These are phyloP conservation scores for Scaptomyza cyrtandrae DNA, from an alignment of 2,888 invertebrate genomes.

Conservation along the genomic window DNA sequence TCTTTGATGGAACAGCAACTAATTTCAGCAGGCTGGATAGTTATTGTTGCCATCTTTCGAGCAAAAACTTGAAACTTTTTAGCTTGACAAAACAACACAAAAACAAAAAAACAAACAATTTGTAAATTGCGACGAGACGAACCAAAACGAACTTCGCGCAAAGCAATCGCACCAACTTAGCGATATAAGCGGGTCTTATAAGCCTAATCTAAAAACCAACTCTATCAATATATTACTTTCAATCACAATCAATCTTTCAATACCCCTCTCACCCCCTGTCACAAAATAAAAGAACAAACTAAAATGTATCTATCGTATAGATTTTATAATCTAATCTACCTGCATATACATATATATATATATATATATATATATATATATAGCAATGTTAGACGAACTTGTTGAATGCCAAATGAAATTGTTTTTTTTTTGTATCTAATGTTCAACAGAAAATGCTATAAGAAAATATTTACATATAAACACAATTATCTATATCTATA, in stretches of 20 bases:
- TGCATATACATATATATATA: constrained; percentile 7
- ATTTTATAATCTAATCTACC: constrained; percentile 29
- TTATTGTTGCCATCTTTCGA: constrained; percentile 30
- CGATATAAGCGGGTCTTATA: constrained; percentile 84
- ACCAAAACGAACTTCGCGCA: constrained; percentile 33
- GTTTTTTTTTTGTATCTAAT: constrained; percentile 60
- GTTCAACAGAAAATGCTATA: constrained; percentile 52
- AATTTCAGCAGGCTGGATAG: constrained; percentile 82
- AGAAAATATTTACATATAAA: constrained; percentile 16
- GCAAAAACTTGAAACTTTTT: constrained; percentile 22
- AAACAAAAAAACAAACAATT: constrained; percentile 8
- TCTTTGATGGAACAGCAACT: constrained; percentile 36
- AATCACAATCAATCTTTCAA: constrained; percentile 14
- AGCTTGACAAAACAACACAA: constrained; percentile 38
- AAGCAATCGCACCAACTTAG: constrained; percentile 70
- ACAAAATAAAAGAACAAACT: constrained; percentile 65
- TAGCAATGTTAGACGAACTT: constrained; percentile 71
- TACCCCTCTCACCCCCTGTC: neutral
- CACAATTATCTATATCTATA: constrained; percentile 34
- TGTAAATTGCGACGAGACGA: constrained; percentile 41
- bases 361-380: constrained; percentile 15
- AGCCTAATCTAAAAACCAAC: constrained; percentile 64
- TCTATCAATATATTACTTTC: constrained; percentile 14
- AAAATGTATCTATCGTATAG: constrained; percentile 55
- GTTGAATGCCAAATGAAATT: constrained; percentile 76